Evolutionary conservation across 2,888 invertebrate species (phyloP).

Genomic region (Platycheirus rosarum): DNA sequence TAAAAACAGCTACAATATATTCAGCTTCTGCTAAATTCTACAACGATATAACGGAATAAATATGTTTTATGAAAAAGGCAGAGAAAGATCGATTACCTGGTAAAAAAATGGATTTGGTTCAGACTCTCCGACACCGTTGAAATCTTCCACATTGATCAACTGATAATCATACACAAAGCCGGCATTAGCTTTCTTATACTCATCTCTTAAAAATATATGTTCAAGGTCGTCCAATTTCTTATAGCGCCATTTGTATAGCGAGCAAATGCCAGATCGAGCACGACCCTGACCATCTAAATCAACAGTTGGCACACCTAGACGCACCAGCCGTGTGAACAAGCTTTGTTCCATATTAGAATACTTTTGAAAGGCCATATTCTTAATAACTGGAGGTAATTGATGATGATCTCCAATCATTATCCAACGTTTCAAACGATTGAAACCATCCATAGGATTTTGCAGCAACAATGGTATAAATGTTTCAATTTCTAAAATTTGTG

Average conservation of each 20-base stretch:
- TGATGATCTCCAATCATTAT: conserved; percentile 99
- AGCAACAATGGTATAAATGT: conserved; percentile 98
- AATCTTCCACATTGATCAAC: conserved; percentile 97
- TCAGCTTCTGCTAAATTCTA: conserved; percentile 94
- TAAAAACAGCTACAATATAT: conserved; percentile 97
- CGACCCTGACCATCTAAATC: conserved; percentile 99
- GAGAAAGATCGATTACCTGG: conserved; percentile 89
- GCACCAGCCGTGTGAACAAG: conserved; percentile 96
- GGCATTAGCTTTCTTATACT: conserved; percentile 95
- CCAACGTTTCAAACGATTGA: conserved; percentile 97
- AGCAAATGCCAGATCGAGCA: conserved; percentile 93
- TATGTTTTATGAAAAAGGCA: neutral
- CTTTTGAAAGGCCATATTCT: conserved; percentile 99
- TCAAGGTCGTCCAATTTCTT: conserved; percentile 96
- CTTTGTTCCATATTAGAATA: conserved; percentile 99
- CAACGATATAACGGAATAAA: no score
- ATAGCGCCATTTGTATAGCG: conserved; percentile 98
- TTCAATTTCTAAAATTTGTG: conserved; percentile 99
- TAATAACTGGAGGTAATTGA: conserved; percentile 99
- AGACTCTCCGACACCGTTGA: conserved; percentile 97
- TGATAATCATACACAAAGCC: conserved; percentile 97
- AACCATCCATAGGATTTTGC: conserved; percentile 99
- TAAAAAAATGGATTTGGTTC: conserved; percentile 99
- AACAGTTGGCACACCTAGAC: conserved; percentile 98
- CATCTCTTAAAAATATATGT: conserved; percentile 92